These are phyloP conservation scores for Silurus glanis DNA, from an alignment of 2,113 vertebrate species.

Conservation along the genomic window DNA sequence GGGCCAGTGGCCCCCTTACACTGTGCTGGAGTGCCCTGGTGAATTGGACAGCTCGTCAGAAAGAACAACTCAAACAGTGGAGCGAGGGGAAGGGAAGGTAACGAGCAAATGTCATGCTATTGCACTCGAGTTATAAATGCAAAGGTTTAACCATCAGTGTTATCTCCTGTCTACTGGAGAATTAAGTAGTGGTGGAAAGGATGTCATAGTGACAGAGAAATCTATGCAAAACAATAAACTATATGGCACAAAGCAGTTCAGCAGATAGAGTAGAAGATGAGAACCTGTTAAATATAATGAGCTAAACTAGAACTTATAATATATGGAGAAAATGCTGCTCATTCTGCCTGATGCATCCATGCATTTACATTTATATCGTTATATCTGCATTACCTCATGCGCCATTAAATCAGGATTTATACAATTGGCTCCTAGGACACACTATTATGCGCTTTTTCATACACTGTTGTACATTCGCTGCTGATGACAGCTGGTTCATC, in stretches of 20 bases:
- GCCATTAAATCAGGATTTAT: background rate
- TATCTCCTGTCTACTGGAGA: conserved; percentile 41
- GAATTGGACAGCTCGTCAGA: conserved; percentile 65
- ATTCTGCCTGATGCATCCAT: conserved; percentile 10
- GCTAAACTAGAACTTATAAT: background rate
- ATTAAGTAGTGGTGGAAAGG: conserved; percentile 8
- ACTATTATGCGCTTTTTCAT: background rate
- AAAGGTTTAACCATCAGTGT: conserved; percentile 59
- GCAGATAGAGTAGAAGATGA: background rate
- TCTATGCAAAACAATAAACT: conserved; percentile 29
- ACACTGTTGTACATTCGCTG: background rate
- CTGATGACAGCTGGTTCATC: background rate
- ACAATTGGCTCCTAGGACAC: background rate
- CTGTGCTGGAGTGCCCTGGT: conserved; percentile 57
- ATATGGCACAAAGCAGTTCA: background rate
- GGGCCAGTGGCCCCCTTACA: conserved; percentile 19
- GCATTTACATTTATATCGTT: background rate
- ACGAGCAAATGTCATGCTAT: conserved; percentile 70
- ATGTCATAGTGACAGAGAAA: conserved; percentile 50
- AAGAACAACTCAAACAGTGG: conserved; percentile 48
- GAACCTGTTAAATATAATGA: conserved; percentile 30
- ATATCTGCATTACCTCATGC: background rate
- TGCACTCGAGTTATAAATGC: conserved; percentile 57
- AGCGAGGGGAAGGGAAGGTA: conserved; percentile 39
- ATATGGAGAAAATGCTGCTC: background rate